Percentiles rank a stretch among this genome's conserved stretches.
Conservation (phyloP, 2,797 vertebrate genomes). For the Spinibarbus caldwelli region DNA sequence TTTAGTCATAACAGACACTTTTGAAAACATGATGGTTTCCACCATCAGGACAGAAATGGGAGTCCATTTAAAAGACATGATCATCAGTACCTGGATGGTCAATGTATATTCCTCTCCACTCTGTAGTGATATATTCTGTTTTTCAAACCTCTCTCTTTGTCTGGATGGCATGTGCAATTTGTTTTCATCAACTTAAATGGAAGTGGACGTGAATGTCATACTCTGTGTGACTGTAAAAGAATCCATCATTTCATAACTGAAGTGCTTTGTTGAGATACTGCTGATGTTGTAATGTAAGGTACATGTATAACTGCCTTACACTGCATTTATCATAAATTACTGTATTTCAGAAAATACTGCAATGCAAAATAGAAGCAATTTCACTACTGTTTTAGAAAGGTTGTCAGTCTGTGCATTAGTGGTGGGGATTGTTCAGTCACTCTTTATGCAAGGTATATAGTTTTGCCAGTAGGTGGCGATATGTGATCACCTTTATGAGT, state of each 20-base stretch:
- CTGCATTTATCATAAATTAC: conserved; percentile 31
- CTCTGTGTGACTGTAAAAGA: no score
- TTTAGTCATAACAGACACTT: background rate
- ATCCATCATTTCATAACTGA: no score
- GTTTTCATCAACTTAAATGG: conserved; percentile 31
- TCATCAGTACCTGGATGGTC: conserved; percentile 69
- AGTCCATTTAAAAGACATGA: conserved; percentile 68
- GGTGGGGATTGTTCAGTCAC: background rate
- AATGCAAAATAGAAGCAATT: conserved; percentile 13
- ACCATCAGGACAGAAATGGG: conserved; percentile 17
- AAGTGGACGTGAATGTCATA: conserved; percentile 9
- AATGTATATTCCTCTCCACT: background rate
- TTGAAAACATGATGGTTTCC: background rate
- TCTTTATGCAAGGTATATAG: background rate
- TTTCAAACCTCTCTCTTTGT: background rate
- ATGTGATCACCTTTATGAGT: background rate
- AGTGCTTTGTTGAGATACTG: conserved; percentile 20
- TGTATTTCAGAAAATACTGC: conserved; percentile 8
- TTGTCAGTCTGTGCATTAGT: background rate
- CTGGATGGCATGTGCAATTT: background rate
- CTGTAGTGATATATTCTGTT: background rate
- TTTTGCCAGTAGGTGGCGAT: background rate
- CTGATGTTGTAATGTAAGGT: conserved; percentile 19
- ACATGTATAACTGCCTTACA: background rate
- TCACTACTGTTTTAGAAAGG: background rate